Base-by-base conservation (phyloP, 2,113 vertebrate genomes). In the Muscicapa adusta region DNA sequence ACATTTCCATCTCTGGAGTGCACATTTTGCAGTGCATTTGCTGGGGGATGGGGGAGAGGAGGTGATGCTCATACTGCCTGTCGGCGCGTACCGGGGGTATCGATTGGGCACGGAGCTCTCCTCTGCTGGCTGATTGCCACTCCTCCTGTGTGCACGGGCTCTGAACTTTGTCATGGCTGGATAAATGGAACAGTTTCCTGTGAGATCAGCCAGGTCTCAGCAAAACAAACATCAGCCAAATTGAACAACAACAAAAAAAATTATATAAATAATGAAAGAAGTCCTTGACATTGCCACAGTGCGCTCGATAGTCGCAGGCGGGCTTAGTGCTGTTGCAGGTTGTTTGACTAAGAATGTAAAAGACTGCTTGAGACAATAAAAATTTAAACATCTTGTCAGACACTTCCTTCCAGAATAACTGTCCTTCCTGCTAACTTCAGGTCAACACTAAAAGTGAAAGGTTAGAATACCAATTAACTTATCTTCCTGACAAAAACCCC, bases 1-100 rank as follows among this genome's bases (percentile, higher is more conserved):
- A 97, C 92, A 95, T 96, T 97, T 97, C 87, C 91, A 73, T 94
- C 95, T 96, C 96, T 88, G 75, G 79, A 75, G 77, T 58, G 89
- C 8, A 19, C 53, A 85, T 97, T 97, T 97, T 88, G 84, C 85
- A 58, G 94, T 26, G 40, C 86, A 53, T 84, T 93, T 83, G 54
- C 47, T 43, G 34, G 71, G 45, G 40, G 76, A 6, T 61, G 65
- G 75, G 87, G 53, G 71, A 85, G 82, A 88, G 73, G 51, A 89
- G 84, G 20, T 94, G 93, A 81, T 2, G 38, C 42, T 96, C 18
- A 97, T 95, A 50, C 95, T 67, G 86, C 85, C 67, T 80, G 92
- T 92, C 34, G 28, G 73, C 42, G 91, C 56, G 1, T 85, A 51
- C 72, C 40, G 50, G 12, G 15, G 22, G 8, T 75, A 93, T 96